Conservation (phyloP, 2,113 vertebrate genomes). For the Forbesichthys agassizii region DNA sequence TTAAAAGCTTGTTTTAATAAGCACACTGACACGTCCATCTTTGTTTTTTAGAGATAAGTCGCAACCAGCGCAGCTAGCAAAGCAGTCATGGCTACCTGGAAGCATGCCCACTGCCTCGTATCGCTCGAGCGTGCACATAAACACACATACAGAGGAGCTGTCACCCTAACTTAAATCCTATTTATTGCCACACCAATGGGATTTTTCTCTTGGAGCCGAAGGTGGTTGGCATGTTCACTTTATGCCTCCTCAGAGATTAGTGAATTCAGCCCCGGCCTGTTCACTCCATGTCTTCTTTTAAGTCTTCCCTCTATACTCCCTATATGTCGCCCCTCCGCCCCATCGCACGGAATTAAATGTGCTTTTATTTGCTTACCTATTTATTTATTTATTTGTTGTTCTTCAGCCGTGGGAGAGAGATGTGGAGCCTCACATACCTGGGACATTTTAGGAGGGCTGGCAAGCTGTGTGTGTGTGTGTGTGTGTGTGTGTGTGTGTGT, state of each 20-base stretch:
- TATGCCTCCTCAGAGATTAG: constrained; percentile 78
- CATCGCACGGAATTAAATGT: constrained; percentile 68
- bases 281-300: constrained; percentile 71
- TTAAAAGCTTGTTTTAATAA: constrained; percentile 80
- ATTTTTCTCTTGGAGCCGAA: constrained; percentile 69
- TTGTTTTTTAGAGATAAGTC: constrained; percentile 81
- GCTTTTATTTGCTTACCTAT: constrained; percentile 75
- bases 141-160: constrained; percentile 68
- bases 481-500: constrained; percentile 28
- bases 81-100: constrained; percentile 72
- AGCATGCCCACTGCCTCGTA: constrained; percentile 69
- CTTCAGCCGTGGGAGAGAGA: constrained; percentile 52
- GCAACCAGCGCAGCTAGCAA: constrained; percentile 53
- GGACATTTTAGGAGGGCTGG: constrained; percentile 58
- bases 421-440: constrained; percentile 71
- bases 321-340: neutral
- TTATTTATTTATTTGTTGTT: constrained; percentile 71
- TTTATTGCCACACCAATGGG: constrained; percentile 75
- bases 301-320: constrained; percentile 47
- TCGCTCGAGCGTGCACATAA: constrained; percentile 57
- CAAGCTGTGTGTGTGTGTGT: constrained; percentile 46
- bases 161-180: constrained; percentile 79
- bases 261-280: constrained; percentile 72
- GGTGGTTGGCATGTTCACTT: constrained; percentile 80
- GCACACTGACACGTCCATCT: constrained; percentile 76